A percentile compares a stretch with the other conserved stretches of the same genome.
Evolutionary conservation across 1,140 invertebrate genomes (phyloP).

Genomic region (Cylas formicarius): DNA sequence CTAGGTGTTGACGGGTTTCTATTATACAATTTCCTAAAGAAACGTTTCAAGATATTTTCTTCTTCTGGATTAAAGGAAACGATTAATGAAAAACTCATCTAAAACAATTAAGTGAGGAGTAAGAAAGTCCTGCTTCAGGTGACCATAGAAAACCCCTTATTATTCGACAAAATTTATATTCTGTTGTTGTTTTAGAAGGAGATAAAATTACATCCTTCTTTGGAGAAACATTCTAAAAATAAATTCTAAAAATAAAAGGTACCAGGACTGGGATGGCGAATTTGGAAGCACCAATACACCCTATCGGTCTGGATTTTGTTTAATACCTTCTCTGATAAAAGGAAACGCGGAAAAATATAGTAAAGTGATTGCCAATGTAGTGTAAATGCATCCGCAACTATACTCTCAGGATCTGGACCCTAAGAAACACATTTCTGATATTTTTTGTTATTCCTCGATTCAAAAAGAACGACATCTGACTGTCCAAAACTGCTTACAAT

Average conservation of each 20-base stretch:
- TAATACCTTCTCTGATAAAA: conserved; percentile 7
- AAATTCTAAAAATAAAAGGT: background rate
- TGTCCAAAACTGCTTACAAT: conserved; percentile 3
- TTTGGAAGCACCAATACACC: conserved; percentile 1
- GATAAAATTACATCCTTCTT: too few species aligned
- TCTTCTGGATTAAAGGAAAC: background rate
- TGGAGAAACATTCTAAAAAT: too few species aligned
- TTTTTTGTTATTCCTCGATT: conserved; percentile 13
- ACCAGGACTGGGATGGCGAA: background rate
- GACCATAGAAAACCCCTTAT: too few species aligned
- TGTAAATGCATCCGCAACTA: conserved; percentile 14
- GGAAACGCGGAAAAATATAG: conserved; percentile 9
- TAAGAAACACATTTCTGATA: conserved; percentile 14
- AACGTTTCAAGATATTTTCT: background rate
- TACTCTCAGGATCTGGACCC: background rate
- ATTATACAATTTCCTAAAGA: background rate
- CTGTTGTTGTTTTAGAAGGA: too few species aligned
- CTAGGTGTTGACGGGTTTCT: background rate
- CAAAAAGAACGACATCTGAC: conserved; percentile 16
- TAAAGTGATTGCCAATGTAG: conserved; percentile 3
- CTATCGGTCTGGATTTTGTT: conserved; percentile 17
- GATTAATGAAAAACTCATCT: background rate
- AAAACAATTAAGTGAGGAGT: background rate
- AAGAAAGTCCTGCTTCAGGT: too few species aligned
- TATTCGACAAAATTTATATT: too few species aligned